phyloP scores from a whole-genome alignment of 64 coral and sea anemone species.

The Montipora foliosa region DNA sequence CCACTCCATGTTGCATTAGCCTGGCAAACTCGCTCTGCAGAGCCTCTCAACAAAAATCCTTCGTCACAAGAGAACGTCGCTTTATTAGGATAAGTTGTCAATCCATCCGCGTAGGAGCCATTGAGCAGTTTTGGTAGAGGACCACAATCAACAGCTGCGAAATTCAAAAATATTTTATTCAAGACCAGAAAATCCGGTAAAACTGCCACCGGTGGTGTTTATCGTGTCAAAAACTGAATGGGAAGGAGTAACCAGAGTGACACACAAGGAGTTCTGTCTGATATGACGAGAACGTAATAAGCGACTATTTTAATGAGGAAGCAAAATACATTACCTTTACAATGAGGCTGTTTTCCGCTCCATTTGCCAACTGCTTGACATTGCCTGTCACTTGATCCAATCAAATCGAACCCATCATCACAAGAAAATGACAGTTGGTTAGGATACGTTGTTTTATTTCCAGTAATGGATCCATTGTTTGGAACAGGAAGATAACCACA shows the following conservation, averaged over 20 bases:
- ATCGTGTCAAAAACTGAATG: no score
- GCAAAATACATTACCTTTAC: constrained; percentile 30
- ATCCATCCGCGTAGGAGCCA: neutral
- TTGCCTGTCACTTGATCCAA: neutral
- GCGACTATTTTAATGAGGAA: no score
- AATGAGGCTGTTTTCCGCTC: constrained; percentile 5
- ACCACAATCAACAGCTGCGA: neutral
- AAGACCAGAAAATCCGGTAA: no score
- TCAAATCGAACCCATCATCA: constrained; percentile 27
- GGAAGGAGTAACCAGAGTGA: no score
- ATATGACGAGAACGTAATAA: no score
- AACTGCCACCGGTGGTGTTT: no score
- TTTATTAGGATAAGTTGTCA: constrained; percentile 64
- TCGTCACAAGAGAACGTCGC: constrained; percentile 61
- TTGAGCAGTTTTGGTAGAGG: neutral
- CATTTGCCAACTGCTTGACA: constrained; percentile 29
- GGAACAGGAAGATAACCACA: constrained; percentile 49
- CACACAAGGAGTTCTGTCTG: no score
- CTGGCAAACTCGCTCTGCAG: constrained; percentile 25
- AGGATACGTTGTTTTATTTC: constrained; percentile 7
- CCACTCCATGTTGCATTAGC: constrained; percentile 66
- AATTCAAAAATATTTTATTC: neutral
- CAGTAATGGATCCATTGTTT: constrained; percentile 37
- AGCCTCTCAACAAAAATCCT: constrained; percentile 65
- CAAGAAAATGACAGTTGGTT: constrained; percentile 49